These are phyloP conservation scores for Sebastes wilsoni DNA, from an alignment of 2,797 vertebrate genomes.

Conservation along the genomic window DNA sequence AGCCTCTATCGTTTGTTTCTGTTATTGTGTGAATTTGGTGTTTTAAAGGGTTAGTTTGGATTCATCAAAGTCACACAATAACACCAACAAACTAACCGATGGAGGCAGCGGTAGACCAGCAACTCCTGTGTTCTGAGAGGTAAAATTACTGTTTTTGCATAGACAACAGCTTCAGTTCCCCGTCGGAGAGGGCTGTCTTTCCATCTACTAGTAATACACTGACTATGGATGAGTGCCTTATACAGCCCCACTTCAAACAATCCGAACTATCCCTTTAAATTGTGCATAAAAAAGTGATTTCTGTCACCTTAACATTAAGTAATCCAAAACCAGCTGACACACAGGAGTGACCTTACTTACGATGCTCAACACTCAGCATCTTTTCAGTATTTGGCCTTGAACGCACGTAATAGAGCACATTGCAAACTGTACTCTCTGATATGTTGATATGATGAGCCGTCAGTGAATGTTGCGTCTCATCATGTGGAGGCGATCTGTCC, in stretches of 20 bases:
- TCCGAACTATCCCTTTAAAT: background rate
- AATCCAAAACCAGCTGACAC: background rate
- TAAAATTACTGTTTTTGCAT: background rate
- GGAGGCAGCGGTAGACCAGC: background rate
- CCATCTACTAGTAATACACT: background rate
- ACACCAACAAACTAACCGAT: background rate
- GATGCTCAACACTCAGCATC: background rate
- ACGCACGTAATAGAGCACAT: background rate
- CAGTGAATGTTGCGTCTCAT: background rate
- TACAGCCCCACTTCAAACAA: background rate
- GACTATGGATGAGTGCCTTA: background rate
- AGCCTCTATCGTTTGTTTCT: no score
- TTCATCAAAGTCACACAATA: background rate
- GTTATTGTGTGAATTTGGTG: background rate
- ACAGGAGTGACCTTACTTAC: background rate
- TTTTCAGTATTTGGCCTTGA: constrained; percentile 34
- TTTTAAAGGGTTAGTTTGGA: background rate
- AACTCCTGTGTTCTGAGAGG: background rate
- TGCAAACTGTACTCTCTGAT: background rate
- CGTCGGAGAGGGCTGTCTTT: background rate
- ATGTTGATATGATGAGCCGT: background rate
- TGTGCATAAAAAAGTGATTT: constrained; percentile 11
- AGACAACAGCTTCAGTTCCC: background rate
- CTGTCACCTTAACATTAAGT: background rate
- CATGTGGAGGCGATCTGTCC: constrained; percentile 74